Percentiles rank a stretch among this genome's conserved stretches.
Evolutionary conservation across 2,113 vertebrate genomes (phyloP).

Genomic region (Rhinoderma darwinii): DNA sequence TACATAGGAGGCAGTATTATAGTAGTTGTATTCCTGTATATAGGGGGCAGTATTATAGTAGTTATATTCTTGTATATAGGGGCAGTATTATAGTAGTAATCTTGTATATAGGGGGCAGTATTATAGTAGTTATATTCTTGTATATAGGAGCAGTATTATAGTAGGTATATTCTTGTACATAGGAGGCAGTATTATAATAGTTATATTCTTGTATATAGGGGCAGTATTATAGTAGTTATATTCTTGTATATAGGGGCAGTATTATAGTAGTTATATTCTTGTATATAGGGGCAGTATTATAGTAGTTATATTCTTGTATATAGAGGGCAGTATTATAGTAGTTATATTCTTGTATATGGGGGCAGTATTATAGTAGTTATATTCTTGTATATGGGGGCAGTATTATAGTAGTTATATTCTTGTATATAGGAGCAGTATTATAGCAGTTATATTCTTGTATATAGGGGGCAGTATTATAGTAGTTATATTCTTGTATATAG

Average conservation of each 20-base stretch:
- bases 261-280: slow-evolving; percentile 5
- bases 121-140: slow-evolving; percentile 13
- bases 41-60: not conserved
- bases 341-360: too few species aligned
- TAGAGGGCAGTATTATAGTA: too few species aligned
- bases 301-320: too few species aligned
- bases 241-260: not conserved
- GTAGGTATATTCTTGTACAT: slow-evolving; percentile 2
- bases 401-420: too few species aligned
- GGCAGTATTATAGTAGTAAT: slow-evolving; percentile 7
- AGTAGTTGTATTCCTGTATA: too few species aligned
- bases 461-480: not conserved
- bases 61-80: slow-evolving; percentile 7
- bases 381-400: too few species aligned
- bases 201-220: too few species aligned
- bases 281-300: too few species aligned
- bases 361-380: too few species aligned
- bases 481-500: not conserved
- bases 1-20: not conserved
- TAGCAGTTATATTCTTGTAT: slow-evolving; percentile 7
- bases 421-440: too few species aligned
- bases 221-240: too few species aligned
- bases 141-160: not conserved
- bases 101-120: slow-evolving; percentile 3
- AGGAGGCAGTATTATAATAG: not conserved